Evolutionary conservation across 2,113 vertebrate genomes (phyloP).

Genomic region (Hyperoodon ampullatus): DNA sequence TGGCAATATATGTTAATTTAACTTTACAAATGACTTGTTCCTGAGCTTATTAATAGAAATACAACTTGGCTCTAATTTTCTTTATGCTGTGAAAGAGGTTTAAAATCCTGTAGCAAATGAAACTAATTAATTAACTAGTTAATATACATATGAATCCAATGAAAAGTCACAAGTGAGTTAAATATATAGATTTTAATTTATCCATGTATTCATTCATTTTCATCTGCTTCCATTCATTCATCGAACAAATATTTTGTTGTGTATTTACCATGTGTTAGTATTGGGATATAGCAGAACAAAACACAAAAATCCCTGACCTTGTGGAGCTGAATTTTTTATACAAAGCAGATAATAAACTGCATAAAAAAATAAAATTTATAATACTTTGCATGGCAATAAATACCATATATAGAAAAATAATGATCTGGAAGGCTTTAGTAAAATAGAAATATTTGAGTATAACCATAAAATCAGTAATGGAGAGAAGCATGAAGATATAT

Average conservation of each 20-base stretch:
- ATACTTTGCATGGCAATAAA: neutral
- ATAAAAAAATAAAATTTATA: neutral
- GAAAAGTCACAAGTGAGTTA: neutral
- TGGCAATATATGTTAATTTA: neutral
- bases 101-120: neutral
- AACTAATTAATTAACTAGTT: neutral
- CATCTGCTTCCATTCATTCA: neutral
- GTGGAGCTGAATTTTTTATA: neutral
- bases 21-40: neutral
- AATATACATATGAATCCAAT: neutral
- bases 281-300: neutral
- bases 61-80: neutral
- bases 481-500: neutral
- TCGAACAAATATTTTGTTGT: neutral
- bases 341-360: neutral
- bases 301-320: neutral
- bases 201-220: neutral
- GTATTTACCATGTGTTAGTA: neutral
- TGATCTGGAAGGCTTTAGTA: neutral
- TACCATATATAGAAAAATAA: neutral
- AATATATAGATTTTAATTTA: neutral
- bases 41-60: neutral
- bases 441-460: neutral
- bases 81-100: neutral
- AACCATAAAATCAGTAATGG: neutral